A percentile compares a stretch with the other conserved stretches of the same genome.
These are phyloP conservation scores for Abrostola tripartita DNA, from an alignment of 2,888 invertebrate genomes.

Conservation along the genomic window DNA sequence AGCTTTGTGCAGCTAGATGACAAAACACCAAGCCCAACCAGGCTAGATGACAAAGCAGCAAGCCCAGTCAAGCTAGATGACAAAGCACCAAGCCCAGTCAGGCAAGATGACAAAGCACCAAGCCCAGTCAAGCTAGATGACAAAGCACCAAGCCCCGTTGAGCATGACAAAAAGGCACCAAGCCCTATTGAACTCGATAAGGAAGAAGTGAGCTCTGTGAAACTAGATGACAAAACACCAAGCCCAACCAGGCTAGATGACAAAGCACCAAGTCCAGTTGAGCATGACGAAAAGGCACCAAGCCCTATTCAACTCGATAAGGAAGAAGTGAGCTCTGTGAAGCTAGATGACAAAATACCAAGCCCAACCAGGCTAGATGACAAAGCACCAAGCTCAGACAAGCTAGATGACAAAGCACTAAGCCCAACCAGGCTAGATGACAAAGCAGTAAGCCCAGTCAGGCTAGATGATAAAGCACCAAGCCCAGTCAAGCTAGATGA, in stretches of 20 bases:
- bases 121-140: slow-evolving; percentile 6
- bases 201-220: slow-evolving; percentile 11
- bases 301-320: slow-evolving; percentile 15
- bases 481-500: slow-evolving; percentile 6
- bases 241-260: slow-evolving; percentile 4
- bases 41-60: slow-evolving; percentile 20
- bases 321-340: slow-evolving; percentile 14
- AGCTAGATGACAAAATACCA: neutral
- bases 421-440: slow-evolving; percentile 10
- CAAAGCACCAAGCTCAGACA: slow-evolving; percentile 9
- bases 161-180: slow-evolving; percentile 4
- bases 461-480: slow-evolving; percentile 16
- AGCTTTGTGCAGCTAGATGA: slow-evolving; percentile 60
- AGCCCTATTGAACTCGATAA: slow-evolving; percentile 16
- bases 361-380: slow-evolving; percentile 9
- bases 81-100: neutral
- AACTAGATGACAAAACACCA: slow-evolving; percentile 15
- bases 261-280: slow-evolving; percentile 22
- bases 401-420: slow-evolving; percentile 38
- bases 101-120: slow-evolving; percentile 8
- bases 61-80: slow-evolving; percentile 6
- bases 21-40: neutral
- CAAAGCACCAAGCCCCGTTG: slow-evolving; percentile 22
- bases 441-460: slow-evolving; percentile 11
- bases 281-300: slow-evolving; percentile 5